Base-by-base conservation (phyloP, 2,888 invertebrate genomes). In the Hirtodrosophila alboralis region DNA sequence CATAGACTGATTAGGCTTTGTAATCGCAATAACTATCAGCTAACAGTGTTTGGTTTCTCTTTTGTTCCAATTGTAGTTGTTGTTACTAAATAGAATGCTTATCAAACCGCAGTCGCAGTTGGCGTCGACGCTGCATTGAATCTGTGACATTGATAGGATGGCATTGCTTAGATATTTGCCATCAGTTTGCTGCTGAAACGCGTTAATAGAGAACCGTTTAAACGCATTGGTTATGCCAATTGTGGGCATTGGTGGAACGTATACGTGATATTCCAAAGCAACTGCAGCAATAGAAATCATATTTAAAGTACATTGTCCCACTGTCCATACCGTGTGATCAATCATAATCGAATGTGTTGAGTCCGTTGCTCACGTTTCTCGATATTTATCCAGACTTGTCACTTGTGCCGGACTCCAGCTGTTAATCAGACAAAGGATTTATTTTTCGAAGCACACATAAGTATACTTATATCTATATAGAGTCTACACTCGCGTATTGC, bases 341-440 rank as follows among this genome's bases (percentile, higher is more conserved):
- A 74, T 74, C 70, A 70, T 40, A 41, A 59, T 36, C 6, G 23
- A 43, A 13, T 21, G 1, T 27, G 26, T 16, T n/a, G 31, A 36
- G 58, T 33, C 30, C 51, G 27, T 27, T 54, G 49, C 36, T 57
- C 79, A 81, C 63, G 62, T 65, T 75, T 75, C 40, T 60, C 21
- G 30, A 45, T 37, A 51, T 69, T 51, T 34, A 69, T 73, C 64
- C 73, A 10, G 7, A 31, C 44, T 52, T 72, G 69, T 66, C 69
- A 49, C 30, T 27, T 21, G 18, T 27, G 41, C 18, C 18, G 5
- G 51, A 16, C n/a, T n/a, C n/a, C 26, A 57, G 36, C 34, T 41
- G 38, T 43, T 56, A 4, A 12, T 10, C 31, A 31, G 64, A 34
- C 28, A 36, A 57, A 65, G 36, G 38, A 43, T 28, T 41, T n/a